Percentiles rank a stretch among this genome's conserved stretches.
Evolutionary conservation across 2,888 invertebrate genomes (phyloP).

Genomic region (Platycheirus rosarum): DNA sequence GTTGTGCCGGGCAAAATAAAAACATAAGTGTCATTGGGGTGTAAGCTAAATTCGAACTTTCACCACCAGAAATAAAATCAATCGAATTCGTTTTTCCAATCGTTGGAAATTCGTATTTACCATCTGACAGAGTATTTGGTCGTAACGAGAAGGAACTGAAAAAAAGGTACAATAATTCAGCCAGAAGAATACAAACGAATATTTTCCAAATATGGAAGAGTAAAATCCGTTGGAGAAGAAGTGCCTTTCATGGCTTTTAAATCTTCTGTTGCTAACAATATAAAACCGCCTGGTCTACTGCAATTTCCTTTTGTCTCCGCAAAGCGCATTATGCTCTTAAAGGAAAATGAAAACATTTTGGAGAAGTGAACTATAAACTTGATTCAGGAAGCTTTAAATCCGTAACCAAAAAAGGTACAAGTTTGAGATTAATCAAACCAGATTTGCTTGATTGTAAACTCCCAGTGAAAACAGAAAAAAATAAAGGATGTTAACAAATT

Average conservation of each 20-base stretch:
- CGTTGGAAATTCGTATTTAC: constrained; percentile 11
- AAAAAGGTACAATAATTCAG: constrained; percentile 6
- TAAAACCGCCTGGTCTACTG: constrained; percentile 4
- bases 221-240: not conserved
- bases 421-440: no score
- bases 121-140: constrained; percentile 1
- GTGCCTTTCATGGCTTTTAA: not conserved
- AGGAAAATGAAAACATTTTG: not conserved
- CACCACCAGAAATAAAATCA: constrained; percentile 1
- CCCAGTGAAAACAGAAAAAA: no score
- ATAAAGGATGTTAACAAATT: no score
- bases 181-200: not conserved
- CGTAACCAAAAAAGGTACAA: not conserved
- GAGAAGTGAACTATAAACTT: not conserved
- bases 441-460: no score
- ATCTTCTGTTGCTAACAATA: not conserved
- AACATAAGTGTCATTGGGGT: not conserved
- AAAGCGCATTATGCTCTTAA: constrained; percentile 8
- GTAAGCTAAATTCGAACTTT: not conserved
- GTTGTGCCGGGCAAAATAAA: not conserved
- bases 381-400: not conserved
- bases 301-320: constrained; percentile 1
- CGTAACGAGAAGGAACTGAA: constrained; percentile 6
- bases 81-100: constrained; percentile 13
- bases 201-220: not conserved